These are phyloP conservation scores for Ceuthmochares aereus DNA, from an alignment of 2,113 vertebrate genomes.

Conservation along the genomic window DNA sequence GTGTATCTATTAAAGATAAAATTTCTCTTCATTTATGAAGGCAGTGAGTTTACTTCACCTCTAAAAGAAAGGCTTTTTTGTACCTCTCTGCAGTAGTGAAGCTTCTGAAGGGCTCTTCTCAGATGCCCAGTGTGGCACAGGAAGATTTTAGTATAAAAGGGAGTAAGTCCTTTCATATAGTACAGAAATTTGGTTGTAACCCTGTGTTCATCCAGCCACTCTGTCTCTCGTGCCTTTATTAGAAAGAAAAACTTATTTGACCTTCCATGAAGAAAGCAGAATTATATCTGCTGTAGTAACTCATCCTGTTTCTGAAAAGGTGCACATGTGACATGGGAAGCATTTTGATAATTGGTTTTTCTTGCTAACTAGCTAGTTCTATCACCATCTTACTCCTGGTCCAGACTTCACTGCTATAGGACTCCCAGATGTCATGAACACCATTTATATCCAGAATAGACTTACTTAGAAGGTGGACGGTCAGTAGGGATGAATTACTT, in stretches of 20 bases:
- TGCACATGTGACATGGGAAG: neutral
- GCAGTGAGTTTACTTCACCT: neutral
- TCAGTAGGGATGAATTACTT: neutral
- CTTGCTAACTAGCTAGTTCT: neutral
- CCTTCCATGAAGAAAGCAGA: neutral
- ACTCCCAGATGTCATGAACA: neutral
- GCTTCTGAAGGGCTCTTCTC: neutral
- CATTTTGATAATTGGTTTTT: neutral
- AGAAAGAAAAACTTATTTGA: neutral
- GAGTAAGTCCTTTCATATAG: neutral
- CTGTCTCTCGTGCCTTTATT: neutral
- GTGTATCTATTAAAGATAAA: neutral
- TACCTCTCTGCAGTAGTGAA: neutral
- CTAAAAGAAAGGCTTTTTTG: neutral
- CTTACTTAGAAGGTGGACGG: neutral
- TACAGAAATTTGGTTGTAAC: neutral
- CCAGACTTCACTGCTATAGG: neutral
- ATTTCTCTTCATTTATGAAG: neutral
- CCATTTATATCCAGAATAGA: neutral
- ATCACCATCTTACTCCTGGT: neutral
- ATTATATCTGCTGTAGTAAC: neutral
- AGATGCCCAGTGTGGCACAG: fast-evolving
- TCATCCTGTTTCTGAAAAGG: neutral
- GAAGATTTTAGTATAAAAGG: neutral
- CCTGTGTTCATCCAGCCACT: neutral